Evolutionary conservation across 2,113 vertebrate species (phyloP), one percentile per base, ranked within the genome.

Genomic region (Gymnarchus niloticus): DNA sequence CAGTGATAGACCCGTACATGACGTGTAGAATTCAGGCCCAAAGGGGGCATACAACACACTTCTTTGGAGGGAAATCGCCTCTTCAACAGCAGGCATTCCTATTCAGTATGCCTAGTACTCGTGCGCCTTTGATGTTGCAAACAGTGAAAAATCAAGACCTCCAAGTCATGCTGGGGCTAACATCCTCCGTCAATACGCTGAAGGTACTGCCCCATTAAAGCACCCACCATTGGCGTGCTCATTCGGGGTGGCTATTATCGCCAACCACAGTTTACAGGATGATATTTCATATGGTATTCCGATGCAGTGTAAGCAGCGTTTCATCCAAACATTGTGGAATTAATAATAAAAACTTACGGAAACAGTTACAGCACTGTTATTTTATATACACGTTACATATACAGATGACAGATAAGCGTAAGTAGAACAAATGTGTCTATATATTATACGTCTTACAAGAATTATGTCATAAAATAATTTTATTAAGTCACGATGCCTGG

Each of bases 1-100:
- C 81, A 83, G 44, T 84, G 86, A 86, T 83, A 86, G 61, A 86
- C 82, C 52, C 65, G 56, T 81, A 83, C 65, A 86, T 77, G 85
- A 56, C 51, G 81, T 86, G 81, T 86, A 83, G 83, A 86, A 86
- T 56, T 83, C 49, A 54, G 61, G 81, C 85, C 61, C 17, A 57
- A 48, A 81, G 85, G 85, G 73, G 80, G 49, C 10, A 41, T 21
- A 56, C 8, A 44, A 46, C 82, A 57, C 81, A 86, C 77, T 83
- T 83, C 51, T 73, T 69, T 77, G 69, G 33, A 82, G 82, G 25
- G 81, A 83, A 83, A 57, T 65, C 86, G 83, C 44, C 56, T 61
- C 81, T 86, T 65, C 82, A 77, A 19, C 82, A 51, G 65, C 65
- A 56, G 82, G 61, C 46, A 76, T 83, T 83, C 61, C 81, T 84